Conservation (phyloP, 2,797 vertebrate genomes). For the Enteromius afrohamiltoni region DNA sequence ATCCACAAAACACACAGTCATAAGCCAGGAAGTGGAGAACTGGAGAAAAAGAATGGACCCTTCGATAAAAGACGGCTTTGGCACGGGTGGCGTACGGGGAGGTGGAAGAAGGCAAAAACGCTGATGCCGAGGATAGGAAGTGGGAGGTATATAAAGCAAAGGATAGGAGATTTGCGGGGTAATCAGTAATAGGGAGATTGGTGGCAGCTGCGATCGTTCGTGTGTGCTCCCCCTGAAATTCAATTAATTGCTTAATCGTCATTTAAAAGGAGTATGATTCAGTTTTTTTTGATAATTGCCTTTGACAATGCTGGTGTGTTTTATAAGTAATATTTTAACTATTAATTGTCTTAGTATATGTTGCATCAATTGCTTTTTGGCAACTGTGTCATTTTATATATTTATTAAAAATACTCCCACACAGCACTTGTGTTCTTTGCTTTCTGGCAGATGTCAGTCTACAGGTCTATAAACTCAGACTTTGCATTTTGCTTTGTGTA, state of each 20-base stretch:
- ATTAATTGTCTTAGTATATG: neutral
- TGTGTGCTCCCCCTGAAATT: too few relatives aligned
- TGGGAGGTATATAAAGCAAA: too few relatives aligned
- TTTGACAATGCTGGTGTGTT: neutral
- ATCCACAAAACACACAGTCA: neutral
- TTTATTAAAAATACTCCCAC: slow-evolving; percentile 17
- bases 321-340: neutral
- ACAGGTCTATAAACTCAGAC: neutral
- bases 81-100: too few relatives aligned
- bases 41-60: too few relatives aligned
- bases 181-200: too few relatives aligned
- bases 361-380: neutral
- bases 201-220: too few relatives aligned
- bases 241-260: too few relatives aligned
- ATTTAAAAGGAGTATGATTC: neutral
- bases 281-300: neutral
- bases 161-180: too few relatives aligned
- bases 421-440: neutral
- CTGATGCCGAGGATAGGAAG: too few relatives aligned
- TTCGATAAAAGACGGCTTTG: too few relatives aligned
- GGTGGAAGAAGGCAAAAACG: too few relatives aligned
- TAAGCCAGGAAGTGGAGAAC: too few relatives aligned
- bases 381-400: neutral
- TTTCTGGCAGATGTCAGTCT: slow-evolving; percentile 9
- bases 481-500: neutral